These are phyloP conservation scores for Petrocephalus zakoni DNA, from an alignment of 2,113 vertebrate species.

Conservation along the genomic window DNA sequence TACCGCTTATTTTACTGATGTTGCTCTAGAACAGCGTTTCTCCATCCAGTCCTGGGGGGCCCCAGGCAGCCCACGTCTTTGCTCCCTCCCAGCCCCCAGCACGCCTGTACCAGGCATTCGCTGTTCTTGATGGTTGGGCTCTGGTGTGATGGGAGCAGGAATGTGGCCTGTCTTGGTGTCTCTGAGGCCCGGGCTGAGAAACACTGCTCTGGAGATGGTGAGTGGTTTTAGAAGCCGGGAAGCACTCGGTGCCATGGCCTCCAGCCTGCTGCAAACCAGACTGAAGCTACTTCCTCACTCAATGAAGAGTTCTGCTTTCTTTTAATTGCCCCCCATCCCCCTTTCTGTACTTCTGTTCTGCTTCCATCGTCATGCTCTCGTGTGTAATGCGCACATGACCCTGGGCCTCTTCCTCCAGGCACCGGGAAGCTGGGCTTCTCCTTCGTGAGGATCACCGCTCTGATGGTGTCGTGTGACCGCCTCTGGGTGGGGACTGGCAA, in stretches of 20 bases:
- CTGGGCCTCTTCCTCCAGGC: conserved; percentile 51
- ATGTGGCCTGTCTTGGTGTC: too few species aligned
- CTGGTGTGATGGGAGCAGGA: neutral
- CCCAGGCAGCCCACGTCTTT: too few species aligned
- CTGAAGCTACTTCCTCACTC: neutral
- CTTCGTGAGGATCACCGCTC: conserved; percentile 84
- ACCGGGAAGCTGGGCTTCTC: conserved; percentile 88
- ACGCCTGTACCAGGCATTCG: neutral
- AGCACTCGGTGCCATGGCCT: neutral
- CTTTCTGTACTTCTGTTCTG: neutral
- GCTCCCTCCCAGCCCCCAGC: neutral
- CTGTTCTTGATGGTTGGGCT: neutral
- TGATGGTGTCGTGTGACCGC: conserved; percentile 85
- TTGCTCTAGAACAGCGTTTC: too few species aligned
- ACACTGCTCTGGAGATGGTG: neutral
- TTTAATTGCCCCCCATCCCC: neutral
- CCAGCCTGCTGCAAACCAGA: neutral
- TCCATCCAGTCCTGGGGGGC: too few species aligned
- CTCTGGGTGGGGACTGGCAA: conserved; percentile 88
- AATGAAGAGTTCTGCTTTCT: neutral
- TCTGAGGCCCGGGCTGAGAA: neutral
- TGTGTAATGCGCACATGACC: neutral
- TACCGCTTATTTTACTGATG: too few species aligned
- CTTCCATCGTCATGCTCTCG: neutral
- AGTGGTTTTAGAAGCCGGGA: neutral